Evolutionary conservation across 2,113 vertebrate species (phyloP).

Genomic region (Progne subis): DNA sequence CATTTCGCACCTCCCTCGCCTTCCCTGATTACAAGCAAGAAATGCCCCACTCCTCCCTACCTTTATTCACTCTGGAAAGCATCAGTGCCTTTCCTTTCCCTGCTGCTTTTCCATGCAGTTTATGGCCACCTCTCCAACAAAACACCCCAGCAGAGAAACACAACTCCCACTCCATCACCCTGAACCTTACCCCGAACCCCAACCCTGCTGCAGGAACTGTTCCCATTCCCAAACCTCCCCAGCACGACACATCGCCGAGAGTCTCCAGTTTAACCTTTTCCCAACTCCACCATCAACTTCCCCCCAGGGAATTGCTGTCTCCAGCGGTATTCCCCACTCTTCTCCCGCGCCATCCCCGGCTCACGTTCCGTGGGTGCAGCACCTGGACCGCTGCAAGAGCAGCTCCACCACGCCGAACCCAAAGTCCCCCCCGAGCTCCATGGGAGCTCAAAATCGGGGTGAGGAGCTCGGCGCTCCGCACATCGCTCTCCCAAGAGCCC

Average conservation of each 20-base stretch:
- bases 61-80: neutral
- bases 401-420: neutral
- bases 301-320: neutral
- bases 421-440: accelerated
- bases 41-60: neutral
- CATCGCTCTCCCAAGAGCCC: neutral
- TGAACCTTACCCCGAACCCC: neutral
- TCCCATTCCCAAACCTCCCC: neutral
- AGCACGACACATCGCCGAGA: accelerated
- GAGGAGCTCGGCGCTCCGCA: neutral
- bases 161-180: neutral
- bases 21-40: neutral
- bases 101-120: neutral
- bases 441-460: neutral
- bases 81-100: neutral
- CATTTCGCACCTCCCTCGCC: accelerated
- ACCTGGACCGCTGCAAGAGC: neutral
- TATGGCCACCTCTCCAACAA: neutral
- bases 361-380: accelerated
- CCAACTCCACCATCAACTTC: neutral
- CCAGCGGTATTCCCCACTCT: neutral
- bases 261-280: neutral
- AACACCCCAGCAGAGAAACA: neutral
- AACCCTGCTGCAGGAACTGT: accelerated
- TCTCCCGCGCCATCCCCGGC: neutral